Percentiles rank a stretch among this genome's conserved stretches.
These are phyloP conservation scores for Andrena hattorfiana DNA, from an alignment of 2,888 invertebrate genomes.

Conservation along the genomic window DNA sequence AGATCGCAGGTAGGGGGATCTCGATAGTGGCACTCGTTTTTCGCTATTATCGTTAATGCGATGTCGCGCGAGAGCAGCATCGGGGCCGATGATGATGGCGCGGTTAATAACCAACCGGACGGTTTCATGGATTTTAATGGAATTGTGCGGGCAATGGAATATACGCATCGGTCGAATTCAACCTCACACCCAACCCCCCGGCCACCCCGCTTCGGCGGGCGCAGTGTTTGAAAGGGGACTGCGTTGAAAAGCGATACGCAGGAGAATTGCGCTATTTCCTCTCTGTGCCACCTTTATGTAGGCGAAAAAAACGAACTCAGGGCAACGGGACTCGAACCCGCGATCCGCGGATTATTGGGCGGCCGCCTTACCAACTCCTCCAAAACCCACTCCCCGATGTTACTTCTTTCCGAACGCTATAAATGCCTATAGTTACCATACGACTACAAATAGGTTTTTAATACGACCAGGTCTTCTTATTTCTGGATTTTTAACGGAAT, in stretches of 20 bases:
- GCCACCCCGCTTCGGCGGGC: neutral
- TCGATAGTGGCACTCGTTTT: slow-evolving; percentile 51
- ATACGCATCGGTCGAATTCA: slow-evolving; percentile 13
- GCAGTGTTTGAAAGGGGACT: slow-evolving; percentile 4
- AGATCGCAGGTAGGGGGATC: slow-evolving; percentile 18
- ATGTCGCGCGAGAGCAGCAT: slow-evolving; percentile 38
- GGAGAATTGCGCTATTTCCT: neutral
- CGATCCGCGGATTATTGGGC: too few relatives aligned
- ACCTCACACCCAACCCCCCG: too few relatives aligned
- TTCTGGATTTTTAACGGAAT: too few relatives aligned
- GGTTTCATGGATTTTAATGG: slow-evolving; percentile 60
- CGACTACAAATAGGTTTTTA: too few relatives aligned
- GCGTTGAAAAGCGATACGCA: slow-evolving; percentile 7
- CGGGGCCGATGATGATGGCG: slow-evolving; percentile 24
- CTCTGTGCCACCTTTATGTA: too few relatives aligned
- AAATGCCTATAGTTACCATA: too few relatives aligned
- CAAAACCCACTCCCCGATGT: too few relatives aligned
- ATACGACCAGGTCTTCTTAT: too few relatives aligned
- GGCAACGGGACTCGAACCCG: too few relatives aligned
- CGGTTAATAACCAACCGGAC: slow-evolving; percentile 43
- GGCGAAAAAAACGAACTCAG: too few relatives aligned
- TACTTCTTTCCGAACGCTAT: too few relatives aligned
- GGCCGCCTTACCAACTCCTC: too few relatives aligned
- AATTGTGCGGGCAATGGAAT: slow-evolving; percentile 46
- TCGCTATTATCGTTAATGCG: slow-evolving; percentile 56